A percentile compares a stretch with the other conserved stretches of the same genome.
These are phyloP conservation scores for Mantis religiosa DNA, from an alignment of 2,888 invertebrate genomes.

Conservation along the genomic window DNA sequence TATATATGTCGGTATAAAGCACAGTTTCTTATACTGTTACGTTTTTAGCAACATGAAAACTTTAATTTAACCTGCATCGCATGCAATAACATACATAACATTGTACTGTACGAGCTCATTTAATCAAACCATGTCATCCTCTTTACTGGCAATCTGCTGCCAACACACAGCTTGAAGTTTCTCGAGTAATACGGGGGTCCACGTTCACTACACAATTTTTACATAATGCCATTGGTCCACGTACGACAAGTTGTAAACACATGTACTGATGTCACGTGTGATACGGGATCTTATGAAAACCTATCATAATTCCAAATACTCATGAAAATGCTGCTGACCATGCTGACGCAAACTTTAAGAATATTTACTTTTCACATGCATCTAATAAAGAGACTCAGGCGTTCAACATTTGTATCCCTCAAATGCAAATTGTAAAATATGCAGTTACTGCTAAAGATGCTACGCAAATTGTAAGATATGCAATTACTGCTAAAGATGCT, in stretches of 20 bases:
- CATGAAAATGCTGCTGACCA: no score
- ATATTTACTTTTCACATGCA: no score
- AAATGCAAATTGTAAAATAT: no score
- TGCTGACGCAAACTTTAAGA: no score
- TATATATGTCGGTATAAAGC: not conserved
- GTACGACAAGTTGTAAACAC: not conserved
- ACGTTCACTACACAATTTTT: not conserved
- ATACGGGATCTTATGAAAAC: not conserved
- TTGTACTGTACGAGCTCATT: not conserved
- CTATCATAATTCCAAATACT: no score
- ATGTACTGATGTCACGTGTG: not conserved
- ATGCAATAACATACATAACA: not conserved
- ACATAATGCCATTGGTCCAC: not conserved
- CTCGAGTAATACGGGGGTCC: not conserved
- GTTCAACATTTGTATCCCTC: no score
- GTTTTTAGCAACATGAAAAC: not conserved
- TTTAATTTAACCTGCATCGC: not conserved
- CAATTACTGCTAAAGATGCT: no score
- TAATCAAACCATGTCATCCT: not conserved
- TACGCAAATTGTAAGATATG: no score
- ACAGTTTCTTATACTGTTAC: not conserved
- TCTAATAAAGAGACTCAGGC: no score
- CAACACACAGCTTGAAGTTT: not conserved
- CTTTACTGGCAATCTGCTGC: not conserved
- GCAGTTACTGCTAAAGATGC: no score